Conservation (phyloP, 1,140 invertebrate species). For the Lineus longissimus region DNA sequence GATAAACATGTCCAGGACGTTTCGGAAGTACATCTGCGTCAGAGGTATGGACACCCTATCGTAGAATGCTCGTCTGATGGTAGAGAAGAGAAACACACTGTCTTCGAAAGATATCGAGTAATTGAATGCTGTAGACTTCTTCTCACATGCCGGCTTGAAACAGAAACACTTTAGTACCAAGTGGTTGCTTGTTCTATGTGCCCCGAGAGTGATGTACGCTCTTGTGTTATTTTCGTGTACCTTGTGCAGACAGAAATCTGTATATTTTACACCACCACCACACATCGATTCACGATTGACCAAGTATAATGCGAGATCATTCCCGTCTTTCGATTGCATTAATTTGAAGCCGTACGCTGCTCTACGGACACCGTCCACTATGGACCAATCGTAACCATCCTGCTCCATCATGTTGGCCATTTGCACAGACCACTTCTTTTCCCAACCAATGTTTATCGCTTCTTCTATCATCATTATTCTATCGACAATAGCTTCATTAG, state of each 20-base stretch:
- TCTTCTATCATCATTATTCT: slow-evolving; percentile 4
- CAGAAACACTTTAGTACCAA: not conserved
- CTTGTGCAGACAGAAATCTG: slow-evolving; percentile 4
- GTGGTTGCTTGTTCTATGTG: not conserved
- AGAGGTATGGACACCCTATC: not conserved
- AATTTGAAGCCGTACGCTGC: not conserved
- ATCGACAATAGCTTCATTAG: slow-evolving; percentile 1
- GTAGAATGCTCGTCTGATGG: not conserved
- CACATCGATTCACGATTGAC: not conserved
- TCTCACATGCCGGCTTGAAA: not conserved
- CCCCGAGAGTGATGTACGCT: not conserved
- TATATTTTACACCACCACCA: slow-evolving; percentile 4
- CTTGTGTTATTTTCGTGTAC: slow-evolving; percentile 1
- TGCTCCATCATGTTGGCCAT: slow-evolving; percentile 3
- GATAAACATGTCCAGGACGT: not conserved
- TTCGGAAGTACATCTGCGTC: not conserved
- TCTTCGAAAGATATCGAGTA: not conserved
- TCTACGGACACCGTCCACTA: not conserved
- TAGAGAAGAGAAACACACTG: not conserved
- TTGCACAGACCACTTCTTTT: slow-evolving; percentile 3
- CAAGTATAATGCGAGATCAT: slow-evolving; percentile 1
- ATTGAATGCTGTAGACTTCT: not conserved
- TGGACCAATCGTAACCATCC: slow-evolving; percentile 2
- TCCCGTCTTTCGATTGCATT: slow-evolving; percentile 8
- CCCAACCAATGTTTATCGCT: not conserved